A percentile compares a stretch with the other conserved stretches of the same genome.
phyloP scores from a whole-genome alignment of 2,113 vertebrate species.

The Ophthalmolycus amberensis region DNA sequence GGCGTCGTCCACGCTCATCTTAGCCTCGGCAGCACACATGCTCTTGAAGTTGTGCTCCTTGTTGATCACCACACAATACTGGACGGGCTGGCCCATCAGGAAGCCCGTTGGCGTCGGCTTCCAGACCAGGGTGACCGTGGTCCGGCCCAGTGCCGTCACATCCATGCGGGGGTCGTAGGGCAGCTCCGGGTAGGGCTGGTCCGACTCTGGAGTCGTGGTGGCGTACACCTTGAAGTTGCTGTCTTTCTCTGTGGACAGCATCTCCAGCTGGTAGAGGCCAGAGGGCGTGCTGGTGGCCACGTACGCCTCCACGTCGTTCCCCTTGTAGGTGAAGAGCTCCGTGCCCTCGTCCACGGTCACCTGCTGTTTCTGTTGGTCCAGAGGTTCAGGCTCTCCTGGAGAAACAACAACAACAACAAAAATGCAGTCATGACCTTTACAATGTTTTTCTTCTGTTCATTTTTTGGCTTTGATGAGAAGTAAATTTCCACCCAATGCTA shows the following conservation, averaged over 20 bases:
- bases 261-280: constrained; percentile 94
- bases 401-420: constrained; percentile 8
- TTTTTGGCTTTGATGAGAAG: constrained; percentile 42
- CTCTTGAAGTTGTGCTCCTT: constrained; percentile 99
- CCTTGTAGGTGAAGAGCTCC: constrained; percentile 94
- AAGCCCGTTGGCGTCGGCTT: constrained; percentile 94
- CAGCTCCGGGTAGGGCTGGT: constrained; percentile 95
- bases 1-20: constrained; percentile 87
- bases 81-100: constrained; percentile 90
- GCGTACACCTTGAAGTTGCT: constrained; percentile 96
- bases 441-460: constrained; percentile 31
- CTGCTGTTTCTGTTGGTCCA: constrained; percentile 95
- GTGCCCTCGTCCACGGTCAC: constrained; percentile 87
- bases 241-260: constrained; percentile 98
- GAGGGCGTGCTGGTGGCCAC: constrained; percentile 90
- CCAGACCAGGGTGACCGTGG: constrained; percentile 94
- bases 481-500: constrained; percentile 47
- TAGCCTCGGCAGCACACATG: constrained; percentile 94
- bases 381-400: constrained; percentile 91
- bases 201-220: constrained; percentile 95
- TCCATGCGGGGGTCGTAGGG: constrained; percentile 96
- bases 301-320: constrained; percentile 96
- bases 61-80: constrained; percentile 96
- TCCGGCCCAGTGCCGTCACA: constrained; percentile 92
- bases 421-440: constrained; percentile 5